Evolutionary conservation across 2,797 vertebrate species (phyloP), one percentile per base, ranked within the genome.

Genomic region (Karalla daura): DNA sequence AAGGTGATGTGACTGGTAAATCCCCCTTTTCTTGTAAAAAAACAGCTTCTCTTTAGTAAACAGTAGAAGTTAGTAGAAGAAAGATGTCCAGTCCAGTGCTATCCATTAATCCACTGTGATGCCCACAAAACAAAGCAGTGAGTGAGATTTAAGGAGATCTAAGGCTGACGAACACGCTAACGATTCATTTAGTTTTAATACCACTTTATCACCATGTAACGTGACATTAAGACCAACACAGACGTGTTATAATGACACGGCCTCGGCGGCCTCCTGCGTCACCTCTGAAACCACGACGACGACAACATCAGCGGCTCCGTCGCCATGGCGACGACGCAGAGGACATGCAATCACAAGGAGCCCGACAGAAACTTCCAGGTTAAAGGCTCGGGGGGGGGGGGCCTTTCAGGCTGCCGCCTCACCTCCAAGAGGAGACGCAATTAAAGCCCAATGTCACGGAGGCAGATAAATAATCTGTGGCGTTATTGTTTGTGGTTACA

Each of bases 401-500:
- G 54, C 47, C 63, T 56, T 47, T 68, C 70, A 2, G 7, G 67
- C 46, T 0, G 13, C 12, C 20, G 40, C 43, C 63, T 73, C 55
- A 65, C 71, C 83, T 80, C 75, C 32, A 56, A 59, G 47, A 68
- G 82, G 67, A 63, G 45, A n/a, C 53, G 54, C 74, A 86, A 86
- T 86, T 89, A 85, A 83, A 87, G 32, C 46, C n/a, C 80, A 83
- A 83, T 81, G 83, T 84, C 76, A 83, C 7, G 35, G 71, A 53
- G 33, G 54, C 56, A 33, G 68, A 63, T 59, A 72, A 78, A 85
- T 79, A 83, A 81, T 81, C 81, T 50, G 60, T 33, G 64, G 36
- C 70, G 81, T 86, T 88, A 79, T 81, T 79, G 83, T 88, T 86
- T 88, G 71, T 37, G 74, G 76, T 74, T 71, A 49, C 39, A 83